Percentiles rank a stretch among this genome's conserved stretches.
Evolutionary conservation across 2,888 invertebrate species (phyloP).

Genomic region (Augiades crinisus): DNA sequence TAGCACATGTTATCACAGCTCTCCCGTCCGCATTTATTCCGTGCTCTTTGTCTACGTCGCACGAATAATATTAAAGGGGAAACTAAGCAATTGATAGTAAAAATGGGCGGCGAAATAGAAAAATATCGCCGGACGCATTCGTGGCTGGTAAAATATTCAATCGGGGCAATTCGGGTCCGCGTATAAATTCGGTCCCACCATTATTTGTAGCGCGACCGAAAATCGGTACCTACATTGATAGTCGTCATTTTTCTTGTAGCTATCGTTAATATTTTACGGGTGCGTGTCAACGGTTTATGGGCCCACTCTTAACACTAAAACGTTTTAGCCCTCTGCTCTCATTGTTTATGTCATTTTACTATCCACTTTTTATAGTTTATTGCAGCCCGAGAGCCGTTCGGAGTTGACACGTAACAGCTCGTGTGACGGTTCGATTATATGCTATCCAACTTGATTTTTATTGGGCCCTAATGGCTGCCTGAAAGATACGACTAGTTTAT

Average conservation of each 20-base stretch:
- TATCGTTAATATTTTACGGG: slow-evolving; percentile 80
- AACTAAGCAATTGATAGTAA: slow-evolving; percentile 79
- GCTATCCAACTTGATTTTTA: slow-evolving; percentile 67
- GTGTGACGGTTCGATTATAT: slow-evolving; percentile 61
- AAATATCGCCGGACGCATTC: slow-evolving; percentile 76
- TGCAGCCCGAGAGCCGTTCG: slow-evolving; percentile 64
- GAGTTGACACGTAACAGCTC: slow-evolving; percentile 62
- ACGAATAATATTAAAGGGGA: slow-evolving; percentile 74
- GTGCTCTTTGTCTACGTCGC: slow-evolving; percentile 41
- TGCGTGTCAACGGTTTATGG: slow-evolving; percentile 80
- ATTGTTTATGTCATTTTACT: slow-evolving; percentile 80
- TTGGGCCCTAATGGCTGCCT: slow-evolving; percentile 51
- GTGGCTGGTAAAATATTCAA: slow-evolving; percentile 81
- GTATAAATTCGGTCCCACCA: slow-evolving; percentile 76
- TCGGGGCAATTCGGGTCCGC: slow-evolving; percentile 78
- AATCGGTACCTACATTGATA: slow-evolving; percentile 78
- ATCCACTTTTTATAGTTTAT: slow-evolving; percentile 77
- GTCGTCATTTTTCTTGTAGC: slow-evolving; percentile 78
- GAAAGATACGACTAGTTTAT: slow-evolving; percentile 18
- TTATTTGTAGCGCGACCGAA: slow-evolving; percentile 79
- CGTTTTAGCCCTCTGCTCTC: slow-evolving; percentile 75
- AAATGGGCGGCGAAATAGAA: slow-evolving; percentile 77
- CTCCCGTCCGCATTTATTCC: slow-evolving; percentile 22
- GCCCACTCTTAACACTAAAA: slow-evolving; percentile 80
- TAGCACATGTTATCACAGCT: slow-evolving; percentile 20